phyloP scores from a whole-genome alignment of 2,113 vertebrate species.

The Castor canadensis region DNA sequence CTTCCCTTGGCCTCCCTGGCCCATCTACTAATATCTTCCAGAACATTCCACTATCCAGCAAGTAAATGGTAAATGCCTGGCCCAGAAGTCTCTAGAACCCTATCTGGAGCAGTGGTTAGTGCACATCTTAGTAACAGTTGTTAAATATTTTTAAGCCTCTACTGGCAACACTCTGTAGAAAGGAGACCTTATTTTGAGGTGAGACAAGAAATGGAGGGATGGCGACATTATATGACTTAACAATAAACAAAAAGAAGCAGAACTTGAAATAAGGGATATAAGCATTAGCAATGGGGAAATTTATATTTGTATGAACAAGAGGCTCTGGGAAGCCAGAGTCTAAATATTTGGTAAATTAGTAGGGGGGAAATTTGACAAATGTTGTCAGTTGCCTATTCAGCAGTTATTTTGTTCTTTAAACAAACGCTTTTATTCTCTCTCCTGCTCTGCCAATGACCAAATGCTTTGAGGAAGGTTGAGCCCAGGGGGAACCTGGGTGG shows the following conservation, averaged over 20 bases:
- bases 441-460: neutral
- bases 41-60: neutral
- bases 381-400: neutral
- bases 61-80: neutral
- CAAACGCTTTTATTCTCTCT: neutral
- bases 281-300: neutral
- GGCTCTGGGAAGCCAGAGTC: constrained; percentile 14
- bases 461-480: neutral
- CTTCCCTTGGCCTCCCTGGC: neutral
- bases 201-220: neutral
- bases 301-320: constrained; percentile 35
- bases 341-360: constrained; percentile 27
- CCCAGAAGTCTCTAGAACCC: neutral
- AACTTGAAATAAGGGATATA: neutral
- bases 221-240: neutral
- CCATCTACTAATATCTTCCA: neutral
- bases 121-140: neutral
- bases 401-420: neutral
- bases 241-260: neutral
- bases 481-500: no score
- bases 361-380: neutral
- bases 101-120: neutral
- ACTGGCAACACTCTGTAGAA: neutral
- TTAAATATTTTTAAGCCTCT: neutral
- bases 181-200: neutral